A percentile compares a stretch with the other conserved stretches of the same genome.
Evolutionary conservation across 2,113 vertebrate genomes (phyloP).

Genomic region (Petrocephalus zakoni): DNA sequence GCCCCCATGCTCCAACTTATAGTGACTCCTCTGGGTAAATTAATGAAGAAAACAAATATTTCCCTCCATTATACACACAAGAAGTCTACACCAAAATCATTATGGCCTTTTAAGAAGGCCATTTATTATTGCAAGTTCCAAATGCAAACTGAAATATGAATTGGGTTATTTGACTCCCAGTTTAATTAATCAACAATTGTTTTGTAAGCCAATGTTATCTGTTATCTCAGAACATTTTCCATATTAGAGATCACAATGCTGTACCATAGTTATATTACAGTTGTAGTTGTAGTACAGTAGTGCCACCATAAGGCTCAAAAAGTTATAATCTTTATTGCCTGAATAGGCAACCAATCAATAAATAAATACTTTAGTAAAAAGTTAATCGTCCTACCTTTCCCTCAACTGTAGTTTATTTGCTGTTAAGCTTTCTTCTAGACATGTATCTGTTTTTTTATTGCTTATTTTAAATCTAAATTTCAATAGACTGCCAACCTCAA

Average conservation of each 20-base stretch:
- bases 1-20: too few species aligned
- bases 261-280: neutral
- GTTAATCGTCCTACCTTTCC: neutral
- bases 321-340: neutral
- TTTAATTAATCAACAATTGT: neutral
- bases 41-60: neutral
- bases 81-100: neutral
- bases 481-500: neutral
- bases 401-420: neutral
- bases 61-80: neutral
- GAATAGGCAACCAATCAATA: neutral
- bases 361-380: neutral
- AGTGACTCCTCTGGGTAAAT: too few species aligned
- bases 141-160: neutral
- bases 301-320: neutral
- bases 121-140: neutral
- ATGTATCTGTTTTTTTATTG: neutral
- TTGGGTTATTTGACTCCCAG: neutral
- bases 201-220: neutral
- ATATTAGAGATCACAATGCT: neutral
- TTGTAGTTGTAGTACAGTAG: neutral
- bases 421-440: neutral
- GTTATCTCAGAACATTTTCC: neutral
- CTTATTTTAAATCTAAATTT: neutral
- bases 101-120: neutral